Base-by-base conservation (phyloP, 2,113 vertebrate genomes). In the Rhabdomys dilectus region DNA sequence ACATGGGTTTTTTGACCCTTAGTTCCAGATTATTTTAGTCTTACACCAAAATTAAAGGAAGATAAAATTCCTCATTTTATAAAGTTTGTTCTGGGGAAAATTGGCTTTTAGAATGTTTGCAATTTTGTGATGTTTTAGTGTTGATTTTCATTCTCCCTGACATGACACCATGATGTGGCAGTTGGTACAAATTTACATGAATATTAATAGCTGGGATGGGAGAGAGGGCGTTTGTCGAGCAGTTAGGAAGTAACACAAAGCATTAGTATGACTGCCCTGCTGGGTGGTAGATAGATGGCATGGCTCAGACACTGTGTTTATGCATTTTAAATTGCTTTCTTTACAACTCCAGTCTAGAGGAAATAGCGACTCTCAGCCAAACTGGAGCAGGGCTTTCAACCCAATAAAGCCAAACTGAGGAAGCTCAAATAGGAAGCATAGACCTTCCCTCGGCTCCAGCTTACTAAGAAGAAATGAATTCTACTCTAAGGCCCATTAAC, bases 261-360 rank as follows among this genome's bases (percentile, higher is more conserved):
- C 45, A 77, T 90, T 78, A 68, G 31, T 58, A 4, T 87, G 95
- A 77, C 36, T 78, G 17, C 48, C 89, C 93, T 95, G 62, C 86
- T 96, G 78, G 70, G 56, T 94, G 66, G 91, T 80, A 48, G 53
- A 58, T 81, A 39, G 10, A 96, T 1, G 9, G 58, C 29, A n/a
- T n/a, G 58, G 66, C 80, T 73, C 58, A 39, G 87, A n/a, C 72
- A 10, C 70, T 82, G 92, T 86, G 88, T 95, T 95, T 80, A 88
- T 91, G 75, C 89, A 95, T 96, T 96, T 96, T 90, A 95, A 95
- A 97, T 96, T 82, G 84, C 84, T 96, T 96, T 89, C 91, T 95
- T 97, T 96, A 95, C 66, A 96, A 93, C 42, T 93, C 58, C 48
- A 94, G 19, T 88, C 90, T 96, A 96, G 93, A 93, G 96, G 78